Evolutionary conservation across 1,140 invertebrate species (phyloP), one percentile per base, ranked within the genome.

Genomic region (Philaenus spumarius): DNA sequence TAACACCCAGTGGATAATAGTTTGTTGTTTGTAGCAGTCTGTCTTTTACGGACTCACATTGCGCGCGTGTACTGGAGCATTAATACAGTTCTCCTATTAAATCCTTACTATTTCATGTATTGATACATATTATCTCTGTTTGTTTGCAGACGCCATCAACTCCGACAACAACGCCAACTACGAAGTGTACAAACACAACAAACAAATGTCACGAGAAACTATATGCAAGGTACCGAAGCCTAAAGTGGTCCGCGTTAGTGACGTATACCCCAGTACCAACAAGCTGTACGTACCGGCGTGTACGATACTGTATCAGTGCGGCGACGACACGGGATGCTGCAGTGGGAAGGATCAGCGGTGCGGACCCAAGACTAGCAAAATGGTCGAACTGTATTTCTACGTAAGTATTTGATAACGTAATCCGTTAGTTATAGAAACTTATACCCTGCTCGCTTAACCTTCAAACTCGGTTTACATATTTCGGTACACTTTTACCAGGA

Each of bases 241-340:
- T 23, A 77, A 78, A 59, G 76, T 88, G 39, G 75, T 89, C 15
- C 73, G 78, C 55, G 78, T 85, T 58, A 72, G 79, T 64, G 74
- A 81, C 47, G 73, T 79, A 19, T 83, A 85, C 69, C 82, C 82
- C n/a, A 78, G 82, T 67, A 72, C 82, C 0, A 78, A 79, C n/a
- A 86, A 82, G 65, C 79, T 75, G 20, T 90, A 89, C 73, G 72
- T 78, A 52, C 87, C 87, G 20, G 82, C 84, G 58, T 89, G 87
- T 68, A 86, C 84, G 3, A 78, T 86, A 17, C 67, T 90, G 39
- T 82, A 89, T 67, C 78, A 82, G 58, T 90, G 87, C 66, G 80
- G 82, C n/a, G 85, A 87, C 64, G 84, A 87, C 68, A 85, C 83
- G 9, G 87, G 87, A 55, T 90, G 87, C 69, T 90, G 87, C 67